Percentiles rank a stretch among this genome's conserved stretches.
These are phyloP conservation scores for Holacanthella duospinosa DNA, from an alignment of 2,888 invertebrate genomes.

Conservation along the genomic window DNA sequence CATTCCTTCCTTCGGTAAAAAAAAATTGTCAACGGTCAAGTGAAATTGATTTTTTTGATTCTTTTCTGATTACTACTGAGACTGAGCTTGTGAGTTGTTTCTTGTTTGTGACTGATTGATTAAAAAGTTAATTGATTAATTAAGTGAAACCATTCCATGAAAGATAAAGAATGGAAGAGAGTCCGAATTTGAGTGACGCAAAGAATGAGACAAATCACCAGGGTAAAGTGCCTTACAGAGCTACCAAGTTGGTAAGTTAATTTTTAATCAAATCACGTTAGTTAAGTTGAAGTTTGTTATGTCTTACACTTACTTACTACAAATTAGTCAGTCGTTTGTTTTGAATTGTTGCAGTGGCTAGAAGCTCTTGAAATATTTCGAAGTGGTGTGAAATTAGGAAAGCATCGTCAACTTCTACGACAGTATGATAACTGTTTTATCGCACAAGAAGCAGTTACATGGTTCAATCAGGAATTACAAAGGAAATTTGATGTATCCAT, in stretches of 20 bases:
- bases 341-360: slow-evolving; percentile 25
- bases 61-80: too few relatives aligned
- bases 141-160: too few relatives aligned
- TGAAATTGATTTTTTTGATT: too few relatives aligned
- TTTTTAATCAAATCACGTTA: neutral
- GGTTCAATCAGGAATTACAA: slow-evolving; percentile 30
- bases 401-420: slow-evolving; percentile 27
- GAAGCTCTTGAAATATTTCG: slow-evolving; percentile 33
- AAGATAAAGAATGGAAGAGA: too few relatives aligned
- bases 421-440: slow-evolving; percentile 30
- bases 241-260: slow-evolving; percentile 1
- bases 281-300: neutral
- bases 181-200: too few relatives aligned
- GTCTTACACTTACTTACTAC: neutral
- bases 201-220: too few relatives aligned
- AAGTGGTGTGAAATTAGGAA: slow-evolving; percentile 27
- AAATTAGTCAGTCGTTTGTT: neutral
- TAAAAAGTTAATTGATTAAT: too few relatives aligned
- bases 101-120: too few relatives aligned
- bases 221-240: neutral
- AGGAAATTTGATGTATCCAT: slow-evolving; percentile 25
- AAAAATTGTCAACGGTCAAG: too few relatives aligned
- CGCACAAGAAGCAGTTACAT: slow-evolving; percentile 29
- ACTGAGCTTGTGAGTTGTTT: too few relatives aligned
- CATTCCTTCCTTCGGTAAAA: too few relatives aligned